Base-by-base conservation (phyloP, 92 coral and sea anemone species). In the Porites divaricata region DNA sequence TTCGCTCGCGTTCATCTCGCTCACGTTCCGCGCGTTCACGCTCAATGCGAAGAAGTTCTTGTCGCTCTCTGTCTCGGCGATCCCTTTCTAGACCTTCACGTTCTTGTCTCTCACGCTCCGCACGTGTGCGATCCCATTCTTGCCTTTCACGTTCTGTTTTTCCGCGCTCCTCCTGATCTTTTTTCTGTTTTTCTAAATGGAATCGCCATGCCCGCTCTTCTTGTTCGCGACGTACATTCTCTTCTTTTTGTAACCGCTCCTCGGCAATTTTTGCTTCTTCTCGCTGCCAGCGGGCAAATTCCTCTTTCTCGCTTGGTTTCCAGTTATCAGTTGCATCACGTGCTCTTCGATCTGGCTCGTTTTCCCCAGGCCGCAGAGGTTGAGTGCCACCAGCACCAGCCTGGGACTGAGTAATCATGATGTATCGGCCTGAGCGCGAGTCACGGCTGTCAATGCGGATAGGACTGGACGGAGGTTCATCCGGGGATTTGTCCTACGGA, bases 401-500 rank as follows among this genome's bases (percentile, higher is more conserved):
- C 71, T 59, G 70, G 54, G 79, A 71, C 49, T 75, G 88, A n/a
- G 72, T 84, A 41, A 94, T 63, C 77, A 92, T 94, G 35, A 94
- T 94, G 50, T 91, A 91, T 26, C 98, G 92, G 1, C 98, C 98
- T 12, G 54, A 85, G 45, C 90, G 93, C 6, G 95, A 87, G 63
- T 92, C 83, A 2, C 92, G 92, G 72, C 90, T 92, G 78, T 94
- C 95, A 11, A 94, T 67, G 64, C 94, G 83, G 9, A 94, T 90
- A 17, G 98, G 95, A 72, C 98, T 94, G 74, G 83, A 61, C 2
- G 98, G 98, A 10, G 93, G 88, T 61, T 93, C 93, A 9, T 91
- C 98, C 9, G 89, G 81, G 45, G 90, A 83, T 7, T 77, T 86
- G 71, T 83, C 88, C 93, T 89, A 64, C 41, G 61, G 26, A 50